Evolutionary conservation across 1,140 invertebrate genomes (phyloP), one percentile per base, ranked within the genome.

Genomic region (Cryptotermes secundus): DNA sequence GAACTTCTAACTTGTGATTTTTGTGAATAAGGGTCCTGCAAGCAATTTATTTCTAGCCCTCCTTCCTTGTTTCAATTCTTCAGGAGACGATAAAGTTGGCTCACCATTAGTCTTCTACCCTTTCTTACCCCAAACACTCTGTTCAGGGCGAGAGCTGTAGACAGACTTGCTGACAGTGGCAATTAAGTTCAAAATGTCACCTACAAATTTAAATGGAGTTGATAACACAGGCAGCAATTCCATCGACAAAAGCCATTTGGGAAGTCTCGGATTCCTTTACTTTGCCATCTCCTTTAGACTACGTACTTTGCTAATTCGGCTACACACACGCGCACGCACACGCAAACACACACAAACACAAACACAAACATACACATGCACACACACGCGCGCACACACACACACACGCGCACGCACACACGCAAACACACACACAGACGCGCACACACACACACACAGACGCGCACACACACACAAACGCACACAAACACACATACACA

Each of bases 51-150:
- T 72, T 72, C 31, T 72, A 3, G n/a, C n/a, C n/a, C 59, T 31
- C n/a, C n/a, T n/a, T 31, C 26, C 59, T 72, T 72, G 59, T 72
- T 72, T 72, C 59, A 72, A 72, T 26, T 72, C n/a, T 72, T 72
- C 4, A 72, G 31, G 59, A 72, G 59, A 72, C 59, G 59, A 72
- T 72, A 72, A 72, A 26, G 7, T 31, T 72, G 59, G 59, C 6
- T 31, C 59, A 31, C n/a, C 59, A 72, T 72, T 72, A 72, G 59
- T 72, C 59, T 72, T 72, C 59, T 31, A 72, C 14, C 59, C 59
- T 72, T 59, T 59, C 53, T 19, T 22, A 19, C 53, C 16, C 26
- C 53, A 59, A n/a, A 24, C 22, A 0, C 26, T 59, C 24, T 59
- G 53, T 59, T 59, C 59, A 31, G n/a, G 6, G 31, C 26, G 59